Percentiles rank a stretch among this genome's conserved stretches.
Evolutionary conservation across 2,113 vertebrate species (phyloP).

Genomic region (Microtus ochrogaster): DNA sequence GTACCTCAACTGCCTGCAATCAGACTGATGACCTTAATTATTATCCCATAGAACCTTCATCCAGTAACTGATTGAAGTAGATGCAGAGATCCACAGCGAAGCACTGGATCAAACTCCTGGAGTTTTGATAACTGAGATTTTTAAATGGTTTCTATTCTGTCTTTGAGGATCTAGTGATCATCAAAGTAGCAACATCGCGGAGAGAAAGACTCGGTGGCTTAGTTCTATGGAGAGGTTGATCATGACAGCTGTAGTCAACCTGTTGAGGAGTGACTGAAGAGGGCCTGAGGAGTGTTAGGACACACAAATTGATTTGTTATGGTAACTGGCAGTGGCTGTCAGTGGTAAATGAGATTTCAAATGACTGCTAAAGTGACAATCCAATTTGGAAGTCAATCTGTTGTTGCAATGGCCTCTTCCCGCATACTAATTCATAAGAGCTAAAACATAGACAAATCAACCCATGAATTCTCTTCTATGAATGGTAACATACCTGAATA

Average conservation of each 20-base stretch:
- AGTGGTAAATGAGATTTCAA: constrained; percentile 53
- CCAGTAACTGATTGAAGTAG: too few species aligned
- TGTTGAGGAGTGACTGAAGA: constrained; percentile 22
- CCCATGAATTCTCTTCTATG: neutral
- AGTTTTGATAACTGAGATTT: neutral
- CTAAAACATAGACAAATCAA: neutral
- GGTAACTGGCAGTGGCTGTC: constrained; percentile 35
- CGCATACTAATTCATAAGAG: constrained; percentile 22
- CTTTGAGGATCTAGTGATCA: neutral
- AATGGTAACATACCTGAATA: neutral
- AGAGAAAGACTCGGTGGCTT: neutral
- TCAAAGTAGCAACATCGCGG: neutral
- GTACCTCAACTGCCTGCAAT: too few species aligned
- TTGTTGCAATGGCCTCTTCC: constrained; percentile 25
- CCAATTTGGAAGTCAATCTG: constrained; percentile 56
- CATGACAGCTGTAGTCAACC: constrained; percentile 21
- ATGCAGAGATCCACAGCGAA: too few species aligned
- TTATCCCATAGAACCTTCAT: too few species aligned
- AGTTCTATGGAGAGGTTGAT: neutral
- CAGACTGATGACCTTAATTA: too few species aligned
- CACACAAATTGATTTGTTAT: constrained; percentile 66
- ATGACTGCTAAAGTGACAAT: constrained; percentile 48
- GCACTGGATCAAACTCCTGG: too few species aligned
- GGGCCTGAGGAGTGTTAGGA: constrained; percentile 31
- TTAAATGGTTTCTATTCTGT: neutral